These are phyloP conservation scores for Cyaniris semiargus DNA, from an alignment of 2,888 invertebrate genomes.

Conservation along the genomic window DNA sequence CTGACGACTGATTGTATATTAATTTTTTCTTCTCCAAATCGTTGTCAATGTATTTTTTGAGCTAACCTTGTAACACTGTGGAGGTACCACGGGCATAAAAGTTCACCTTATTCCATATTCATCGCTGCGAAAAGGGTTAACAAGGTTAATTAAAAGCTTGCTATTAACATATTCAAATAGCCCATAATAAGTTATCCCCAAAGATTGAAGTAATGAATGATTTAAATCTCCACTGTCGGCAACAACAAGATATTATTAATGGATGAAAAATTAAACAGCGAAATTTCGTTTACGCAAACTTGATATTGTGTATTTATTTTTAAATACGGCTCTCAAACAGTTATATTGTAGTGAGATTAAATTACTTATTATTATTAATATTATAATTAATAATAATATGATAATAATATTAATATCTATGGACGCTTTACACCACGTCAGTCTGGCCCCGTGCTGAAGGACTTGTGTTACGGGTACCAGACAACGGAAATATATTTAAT, in stretches of 20 bases:
- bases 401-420: no score
- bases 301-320: background rate
- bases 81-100: background rate
- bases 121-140: slow-evolving; percentile 15
- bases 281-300: background rate
- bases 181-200: slow-evolving; percentile 27
- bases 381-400: no score
- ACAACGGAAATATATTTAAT: no score
- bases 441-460: no score
- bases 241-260: slow-evolving; percentile 21
- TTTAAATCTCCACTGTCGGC: slow-evolving; percentile 6
- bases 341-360: background rate
- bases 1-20: no score
- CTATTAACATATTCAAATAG: slow-evolving; percentile 29
- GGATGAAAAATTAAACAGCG: slow-evolving; percentile 18
- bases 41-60: no score
- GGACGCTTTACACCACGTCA: no score
- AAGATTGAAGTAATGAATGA: slow-evolving; percentile 25
- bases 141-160: slow-evolving; percentile 21
- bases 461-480: no score
- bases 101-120: background rate
- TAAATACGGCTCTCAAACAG: background rate
- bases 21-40: no score
- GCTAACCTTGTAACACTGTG: background rate
- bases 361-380: background rate